phyloP scores from a whole-genome alignment of 2,797 vertebrate genomes.

The Megalops cyprinoides region DNA sequence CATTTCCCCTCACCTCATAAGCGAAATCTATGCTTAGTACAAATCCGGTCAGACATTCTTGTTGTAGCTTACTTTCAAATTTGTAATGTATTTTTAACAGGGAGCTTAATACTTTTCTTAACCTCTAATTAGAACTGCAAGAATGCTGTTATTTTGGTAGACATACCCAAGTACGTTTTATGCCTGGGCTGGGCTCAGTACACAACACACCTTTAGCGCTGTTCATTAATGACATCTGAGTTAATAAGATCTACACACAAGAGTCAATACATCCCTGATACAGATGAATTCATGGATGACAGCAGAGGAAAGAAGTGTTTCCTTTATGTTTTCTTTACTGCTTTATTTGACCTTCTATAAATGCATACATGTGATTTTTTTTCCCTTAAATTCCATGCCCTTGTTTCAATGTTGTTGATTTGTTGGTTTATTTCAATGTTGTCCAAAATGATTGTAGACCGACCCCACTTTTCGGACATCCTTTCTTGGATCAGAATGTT shows the following conservation, averaged over 20 bases:
- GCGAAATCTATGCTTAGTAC: no score
- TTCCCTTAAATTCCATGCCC: background rate
- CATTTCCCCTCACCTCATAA: no score
- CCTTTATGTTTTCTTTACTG: background rate
- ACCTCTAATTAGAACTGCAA: background rate
- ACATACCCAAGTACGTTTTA: background rate
- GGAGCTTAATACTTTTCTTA: background rate
- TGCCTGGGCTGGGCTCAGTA: background rate
- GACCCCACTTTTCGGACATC: background rate
- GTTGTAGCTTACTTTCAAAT: no score
- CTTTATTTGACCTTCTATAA: background rate
- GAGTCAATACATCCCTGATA: background rate
- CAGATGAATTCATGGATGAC: no score
- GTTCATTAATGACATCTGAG: no score
- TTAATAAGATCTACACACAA: background rate
- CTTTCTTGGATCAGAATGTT: background rate
- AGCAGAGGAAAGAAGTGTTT: background rate
- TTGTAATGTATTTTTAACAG: background rate
- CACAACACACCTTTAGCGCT: no score
- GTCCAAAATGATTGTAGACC: background rate
- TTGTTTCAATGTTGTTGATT: background rate
- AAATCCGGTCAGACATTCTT: no score
- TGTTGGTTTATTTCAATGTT: background rate
- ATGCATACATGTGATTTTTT: background rate
- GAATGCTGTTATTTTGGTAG: background rate